Evolutionary conservation across 2,113 vertebrate species (phyloP).

Genomic region (Numida meleagris): DNA sequence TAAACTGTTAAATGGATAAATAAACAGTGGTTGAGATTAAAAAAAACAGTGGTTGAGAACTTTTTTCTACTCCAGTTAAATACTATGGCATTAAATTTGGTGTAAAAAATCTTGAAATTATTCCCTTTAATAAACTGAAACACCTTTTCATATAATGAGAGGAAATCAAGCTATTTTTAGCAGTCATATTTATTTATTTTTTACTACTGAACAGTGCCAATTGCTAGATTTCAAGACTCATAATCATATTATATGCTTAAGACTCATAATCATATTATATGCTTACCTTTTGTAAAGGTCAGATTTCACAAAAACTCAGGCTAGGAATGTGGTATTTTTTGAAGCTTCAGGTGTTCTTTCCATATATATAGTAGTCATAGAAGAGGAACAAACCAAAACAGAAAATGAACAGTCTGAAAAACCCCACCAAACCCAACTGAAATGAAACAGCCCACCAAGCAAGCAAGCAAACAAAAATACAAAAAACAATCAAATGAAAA

Average conservation of each 20-base stretch:
- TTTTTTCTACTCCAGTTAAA: conserved; percentile 24
- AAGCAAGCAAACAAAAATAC: fast-evolving
- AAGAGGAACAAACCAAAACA: neutral
- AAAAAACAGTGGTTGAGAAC: neutral
- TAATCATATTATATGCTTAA: neutral
- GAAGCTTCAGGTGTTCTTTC: neutral
- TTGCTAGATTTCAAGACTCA: neutral
- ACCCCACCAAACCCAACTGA: fast-evolving
- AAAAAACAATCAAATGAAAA: neutral
- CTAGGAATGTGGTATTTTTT: neutral
- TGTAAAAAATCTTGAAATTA: conserved; percentile 19
- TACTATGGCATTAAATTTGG: neutral
- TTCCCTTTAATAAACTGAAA: conserved; percentile 26
- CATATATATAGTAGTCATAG: neutral
- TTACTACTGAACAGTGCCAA: neutral
- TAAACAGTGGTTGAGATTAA: neutral
- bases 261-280: neutral
- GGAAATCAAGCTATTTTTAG: conserved; percentile 22
- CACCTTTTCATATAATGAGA: conserved; percentile 11
- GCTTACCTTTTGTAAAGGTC: neutral
- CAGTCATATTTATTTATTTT: neutral
- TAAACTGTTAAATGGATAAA: neutral
- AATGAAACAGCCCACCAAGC: neutral
- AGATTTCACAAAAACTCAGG: neutral
- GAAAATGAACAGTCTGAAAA: neutral